Base-by-base conservation (phyloP, 2,113 vertebrate species). In the Perccottus glenii region DNA sequence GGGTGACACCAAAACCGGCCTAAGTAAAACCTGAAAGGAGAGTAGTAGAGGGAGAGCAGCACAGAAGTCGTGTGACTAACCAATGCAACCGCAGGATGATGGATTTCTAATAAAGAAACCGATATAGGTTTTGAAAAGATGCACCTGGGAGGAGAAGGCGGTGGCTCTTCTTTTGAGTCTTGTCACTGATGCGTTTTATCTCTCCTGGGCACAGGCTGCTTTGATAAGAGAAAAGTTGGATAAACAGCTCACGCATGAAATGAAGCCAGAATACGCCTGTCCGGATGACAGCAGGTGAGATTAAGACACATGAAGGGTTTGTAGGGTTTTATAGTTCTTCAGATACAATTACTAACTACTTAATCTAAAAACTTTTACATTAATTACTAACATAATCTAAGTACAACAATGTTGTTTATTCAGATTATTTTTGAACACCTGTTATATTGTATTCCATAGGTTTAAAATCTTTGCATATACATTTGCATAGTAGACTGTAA, bases 271-370 rank as follows among this genome's bases (percentile, higher is more conserved):
- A 27, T 27, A 38, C 63, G 51, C 16, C 40, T 60, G 10, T 11
- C 71, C 71, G 36, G 36, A 60, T 68, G 64, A 60, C 16, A 9
- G 58, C 80, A 82, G 89, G 90, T 92, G 68, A 90, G 85, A 46
- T 33, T 11, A 8, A 36, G 19, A 27, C 1, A 3, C 19, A 58
- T 64, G 9, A 45, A 16, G 5, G 36, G 60, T 55, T 71, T 12
- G 6, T 6, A 49, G n/a, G 9, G 6, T 12, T 14, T 46, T 11
- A 27, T 2, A 27, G 19, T 27, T 27, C 1, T 27, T 27, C 12
- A 3, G 3, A 5, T 46, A 5, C 12, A 11, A 1, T 11, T 46
- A 12, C 44, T 46, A 46, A 12, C 5, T 12, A 5, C 38, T 40
- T 40, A 27, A 27, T 1, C 19, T 27, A 27, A 27, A 27, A 27